Percentiles rank a stretch among this genome's conserved stretches.
These are phyloP conservation scores for Solenodon paradoxus DNA, from an alignment of 2,113 vertebrate genomes.

Conservation along the genomic window DNA sequence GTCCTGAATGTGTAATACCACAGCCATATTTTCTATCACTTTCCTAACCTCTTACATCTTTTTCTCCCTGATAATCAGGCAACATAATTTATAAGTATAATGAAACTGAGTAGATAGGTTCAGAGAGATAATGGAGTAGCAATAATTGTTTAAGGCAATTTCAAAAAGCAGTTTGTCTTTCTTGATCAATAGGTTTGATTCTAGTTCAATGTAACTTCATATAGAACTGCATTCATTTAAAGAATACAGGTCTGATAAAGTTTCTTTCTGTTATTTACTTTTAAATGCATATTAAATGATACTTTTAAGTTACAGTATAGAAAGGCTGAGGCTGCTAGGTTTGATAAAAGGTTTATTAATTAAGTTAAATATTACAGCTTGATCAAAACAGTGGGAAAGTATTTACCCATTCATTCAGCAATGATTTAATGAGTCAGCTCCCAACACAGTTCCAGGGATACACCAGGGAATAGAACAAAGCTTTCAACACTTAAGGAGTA, in stretches of 20 bases:
- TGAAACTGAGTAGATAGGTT: not conserved
- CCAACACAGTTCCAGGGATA: not conserved
- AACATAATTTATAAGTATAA: not conserved
- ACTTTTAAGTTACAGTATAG: conserved; percentile 1
- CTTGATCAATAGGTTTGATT: conserved; percentile 20
- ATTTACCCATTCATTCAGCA: not conserved
- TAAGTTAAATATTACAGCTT: not conserved
- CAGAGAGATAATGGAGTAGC: not conserved
- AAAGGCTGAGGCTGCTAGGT: not conserved
- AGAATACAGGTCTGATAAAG: not conserved
- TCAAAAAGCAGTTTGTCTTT: conserved; percentile 30
- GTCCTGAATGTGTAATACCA: not conserved
- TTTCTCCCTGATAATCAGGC: not conserved
- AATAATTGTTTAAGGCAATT: conserved; percentile 32
- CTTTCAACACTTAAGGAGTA: not conserved
- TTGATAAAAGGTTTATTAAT: conserved; percentile 40
- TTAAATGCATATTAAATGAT: conserved; percentile 38
- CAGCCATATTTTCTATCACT: not conserved
- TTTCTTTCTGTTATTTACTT: conserved; percentile 13
- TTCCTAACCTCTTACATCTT: not conserved
- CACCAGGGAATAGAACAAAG: not conserved
- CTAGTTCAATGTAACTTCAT: conserved; percentile 41
- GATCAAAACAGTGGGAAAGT: not conserved
- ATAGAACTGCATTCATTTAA: conserved; percentile 12
- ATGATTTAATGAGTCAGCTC: not conserved